Evolutionary conservation across 1,140 invertebrate genomes (phyloP).

Genomic region (Cryptotermes secundus): DNA sequence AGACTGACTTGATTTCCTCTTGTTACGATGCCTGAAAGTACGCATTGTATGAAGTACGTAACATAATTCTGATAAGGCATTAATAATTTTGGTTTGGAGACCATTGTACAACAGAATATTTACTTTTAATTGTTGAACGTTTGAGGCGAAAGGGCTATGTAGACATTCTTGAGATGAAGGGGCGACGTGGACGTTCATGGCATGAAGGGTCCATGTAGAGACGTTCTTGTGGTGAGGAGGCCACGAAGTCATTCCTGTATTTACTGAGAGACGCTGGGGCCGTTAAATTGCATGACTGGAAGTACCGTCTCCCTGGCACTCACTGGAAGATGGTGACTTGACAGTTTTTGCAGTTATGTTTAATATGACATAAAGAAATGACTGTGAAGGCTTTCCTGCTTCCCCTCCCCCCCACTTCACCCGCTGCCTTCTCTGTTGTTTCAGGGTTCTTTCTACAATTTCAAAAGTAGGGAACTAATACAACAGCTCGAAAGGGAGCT

Average conservation of each 20-base stretch:
- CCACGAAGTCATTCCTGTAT: background rate
- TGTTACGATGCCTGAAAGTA: too few relatives aligned
- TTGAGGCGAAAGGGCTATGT: background rate
- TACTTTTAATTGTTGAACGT: background rate
- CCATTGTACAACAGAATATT: background rate
- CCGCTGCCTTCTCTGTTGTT: background rate
- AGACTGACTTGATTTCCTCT: too few relatives aligned
- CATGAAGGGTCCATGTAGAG: too few relatives aligned
- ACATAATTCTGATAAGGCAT: too few relatives aligned
- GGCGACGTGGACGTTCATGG: too few relatives aligned
- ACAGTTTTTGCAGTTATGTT: background rate
- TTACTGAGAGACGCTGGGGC: background rate
- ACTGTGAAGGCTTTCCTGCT: background rate
- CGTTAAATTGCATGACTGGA: background rate
- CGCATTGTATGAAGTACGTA: too few relatives aligned
- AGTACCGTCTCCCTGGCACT: background rate
- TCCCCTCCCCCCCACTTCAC: background rate
- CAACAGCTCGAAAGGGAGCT: background rate
- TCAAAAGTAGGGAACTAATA: background rate
- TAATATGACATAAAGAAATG: constrained; percentile 6
- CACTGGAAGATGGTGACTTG: background rate
- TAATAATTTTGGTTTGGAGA: too few relatives aligned
- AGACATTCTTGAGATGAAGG: too few relatives aligned
- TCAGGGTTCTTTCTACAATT: constrained; percentile 5
- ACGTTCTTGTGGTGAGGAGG: too few relatives aligned